These are phyloP conservation scores for Perognathus longimembris DNA, from an alignment of 2,113 vertebrate genomes.

Conservation along the genomic window DNA sequence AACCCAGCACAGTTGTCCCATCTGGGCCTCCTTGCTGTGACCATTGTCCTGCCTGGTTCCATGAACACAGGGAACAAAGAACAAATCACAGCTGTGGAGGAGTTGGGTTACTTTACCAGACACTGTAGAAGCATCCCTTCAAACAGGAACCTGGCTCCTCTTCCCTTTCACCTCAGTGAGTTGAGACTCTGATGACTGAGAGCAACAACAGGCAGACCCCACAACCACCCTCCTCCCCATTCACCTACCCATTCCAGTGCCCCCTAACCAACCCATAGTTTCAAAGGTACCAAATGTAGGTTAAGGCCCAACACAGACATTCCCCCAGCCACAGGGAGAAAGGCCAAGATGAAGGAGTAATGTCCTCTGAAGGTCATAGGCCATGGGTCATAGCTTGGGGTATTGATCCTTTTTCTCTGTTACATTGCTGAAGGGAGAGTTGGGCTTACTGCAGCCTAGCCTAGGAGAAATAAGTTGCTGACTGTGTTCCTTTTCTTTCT, in stretches of 20 bases:
- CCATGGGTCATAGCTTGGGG: fast-evolving
- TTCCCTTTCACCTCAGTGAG: not conserved
- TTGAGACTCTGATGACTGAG: not conserved
- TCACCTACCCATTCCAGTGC: fast-evolving
- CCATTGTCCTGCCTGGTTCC: not conserved
- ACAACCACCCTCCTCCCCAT: too few relatives aligned
- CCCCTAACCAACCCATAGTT: not conserved
- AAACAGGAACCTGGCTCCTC: not conserved
- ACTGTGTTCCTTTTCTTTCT: not conserved
- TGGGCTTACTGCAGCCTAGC: not conserved
- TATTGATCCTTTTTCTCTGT: not conserved
- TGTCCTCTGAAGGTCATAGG: too few relatives aligned
- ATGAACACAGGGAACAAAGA: not conserved
- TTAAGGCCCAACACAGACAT: not conserved
- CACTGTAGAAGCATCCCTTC: too few relatives aligned
- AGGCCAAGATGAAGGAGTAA: not conserved
- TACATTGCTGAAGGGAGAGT: not conserved
- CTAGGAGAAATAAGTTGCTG: not conserved
- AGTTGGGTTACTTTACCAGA: not conserved
- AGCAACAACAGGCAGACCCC: not conserved
- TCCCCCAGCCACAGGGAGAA: not conserved
- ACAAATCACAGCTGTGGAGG: not conserved
- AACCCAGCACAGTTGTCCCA: not conserved
- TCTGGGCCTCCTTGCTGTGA: not conserved
- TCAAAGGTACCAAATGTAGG: not conserved